Base-by-base conservation (phyloP, 2,113 vertebrate genomes). In the Gracilinanus agilis region DNA sequence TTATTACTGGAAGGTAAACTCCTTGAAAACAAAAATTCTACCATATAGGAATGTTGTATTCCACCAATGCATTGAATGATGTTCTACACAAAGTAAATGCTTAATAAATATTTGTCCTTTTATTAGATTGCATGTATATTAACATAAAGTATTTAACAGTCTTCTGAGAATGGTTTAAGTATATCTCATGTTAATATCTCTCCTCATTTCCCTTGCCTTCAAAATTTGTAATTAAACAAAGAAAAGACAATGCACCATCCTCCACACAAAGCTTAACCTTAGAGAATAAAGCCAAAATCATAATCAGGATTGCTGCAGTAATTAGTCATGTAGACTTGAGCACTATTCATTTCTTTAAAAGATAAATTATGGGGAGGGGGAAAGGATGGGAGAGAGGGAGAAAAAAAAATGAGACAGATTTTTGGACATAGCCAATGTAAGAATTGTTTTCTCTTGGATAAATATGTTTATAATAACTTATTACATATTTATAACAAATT, bases 151-250 rank as follows among this genome's bases (percentile, higher is more conserved):
- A 55, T 11, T 44, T 23, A 54, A 2, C 19, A 89, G 21, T 1
- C 44, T 94, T 92, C 61, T 56, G 27, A 92, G 90, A 91, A 94
- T 89, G 89, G 44, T 16, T 24, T 29, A 0, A 61, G 27, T 25
- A 11, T 55, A 94, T 95, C 56, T 97, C 90, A n/a, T 67, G 83
- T 67, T 90, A 29, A 24, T 93, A 11, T n/a, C 90, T 97, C 95
- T 94, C 90, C 61, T 88, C 95, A 96, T 90, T 95, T 95, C n/a
- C 55, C 0, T 0, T 96, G 53, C 94, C 94, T 94, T 93, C 94
- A 90, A 94, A 97, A 93, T 54, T 97, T 94, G 58, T 93, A 95
- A 97, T 98, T 96, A 91, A 96, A 55, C 90, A 95, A 97, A 95
- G 97, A 93, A 25, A 95, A 7, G 44, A 90, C 55, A 92, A 91